A percentile compares a stretch with the other conserved stretches of the same genome.
Evolutionary conservation across 2,113 vertebrate species (phyloP).

Genomic region (Ptilonorhynchus violaceus): DNA sequence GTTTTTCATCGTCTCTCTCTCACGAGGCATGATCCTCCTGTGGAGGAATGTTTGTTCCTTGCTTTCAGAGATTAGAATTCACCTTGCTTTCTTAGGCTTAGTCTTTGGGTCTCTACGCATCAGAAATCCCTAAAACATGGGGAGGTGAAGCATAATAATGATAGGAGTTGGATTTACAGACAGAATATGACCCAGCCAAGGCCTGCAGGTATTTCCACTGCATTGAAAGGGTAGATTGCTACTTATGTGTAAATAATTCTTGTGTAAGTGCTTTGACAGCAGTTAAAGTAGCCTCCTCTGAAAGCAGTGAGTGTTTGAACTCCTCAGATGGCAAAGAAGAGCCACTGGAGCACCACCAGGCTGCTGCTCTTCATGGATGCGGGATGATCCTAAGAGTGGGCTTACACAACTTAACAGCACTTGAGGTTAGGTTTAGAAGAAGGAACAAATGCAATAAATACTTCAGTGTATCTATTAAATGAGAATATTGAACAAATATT

Average conservation of each 20-base stretch:
- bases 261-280: not conserved
- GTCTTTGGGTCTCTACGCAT: not conserved
- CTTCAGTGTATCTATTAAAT: not conserved
- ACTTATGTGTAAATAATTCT: not conserved
- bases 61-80: not conserved
- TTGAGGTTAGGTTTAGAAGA: not conserved
- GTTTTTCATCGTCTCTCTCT: not conserved
- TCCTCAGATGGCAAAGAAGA: not conserved
- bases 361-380: not conserved
- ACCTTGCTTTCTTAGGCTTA: not conserved
- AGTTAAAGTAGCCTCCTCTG: not conserved
- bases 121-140: not conserved
- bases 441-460: not conserved
- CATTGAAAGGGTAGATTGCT: not conserved
- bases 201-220: not conserved
- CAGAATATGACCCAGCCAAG: not conserved
- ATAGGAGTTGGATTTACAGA: not conserved
- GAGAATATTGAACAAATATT: not conserved
- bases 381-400: not conserved
- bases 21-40: not conserved
- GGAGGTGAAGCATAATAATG: not conserved
- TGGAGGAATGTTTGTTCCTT: fast-evolving
- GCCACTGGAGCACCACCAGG: not conserved
- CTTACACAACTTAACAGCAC: not conserved
- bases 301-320: not conserved